Percentiles rank a stretch among this genome's conserved stretches.
phyloP scores from a whole-genome alignment of 2,797 vertebrate species.

The Apodemus agrarius region DNA sequence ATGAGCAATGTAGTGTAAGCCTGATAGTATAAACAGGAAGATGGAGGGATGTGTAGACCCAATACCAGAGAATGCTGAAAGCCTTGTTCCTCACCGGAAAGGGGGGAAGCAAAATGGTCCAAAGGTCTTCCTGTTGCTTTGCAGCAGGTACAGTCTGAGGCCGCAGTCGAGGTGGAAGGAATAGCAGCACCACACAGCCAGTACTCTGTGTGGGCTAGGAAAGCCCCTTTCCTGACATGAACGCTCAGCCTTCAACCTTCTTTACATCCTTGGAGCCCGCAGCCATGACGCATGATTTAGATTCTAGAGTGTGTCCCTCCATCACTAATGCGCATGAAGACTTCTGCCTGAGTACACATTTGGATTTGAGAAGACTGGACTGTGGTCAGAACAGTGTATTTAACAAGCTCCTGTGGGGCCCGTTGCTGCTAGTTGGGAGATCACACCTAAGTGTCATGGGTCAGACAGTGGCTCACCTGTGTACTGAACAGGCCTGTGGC shows the following conservation, averaged over 20 bases:
- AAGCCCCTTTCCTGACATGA: too few relatives aligned
- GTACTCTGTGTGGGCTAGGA: not conserved
- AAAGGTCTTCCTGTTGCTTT: not conserved
- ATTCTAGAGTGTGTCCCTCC: not conserved
- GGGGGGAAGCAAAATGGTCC: rapidly evolving
- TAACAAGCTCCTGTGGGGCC: not conserved
- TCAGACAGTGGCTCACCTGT: not conserved
- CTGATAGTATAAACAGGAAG: not conserved
- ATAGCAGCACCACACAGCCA: too few relatives aligned
- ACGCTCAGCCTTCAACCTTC: not conserved
- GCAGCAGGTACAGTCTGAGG: not conserved
- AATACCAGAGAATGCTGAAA: not conserved
- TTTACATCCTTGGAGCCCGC: not conserved
- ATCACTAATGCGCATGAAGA: not conserved
- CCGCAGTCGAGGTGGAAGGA: too few relatives aligned
- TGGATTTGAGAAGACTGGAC: not conserved
- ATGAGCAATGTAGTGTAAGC: not conserved
- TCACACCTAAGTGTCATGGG: not conserved
- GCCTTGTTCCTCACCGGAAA: rapidly evolving
- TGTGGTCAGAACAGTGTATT: not conserved
- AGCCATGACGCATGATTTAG: rapidly evolving
- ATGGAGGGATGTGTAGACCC: rapidly evolving
- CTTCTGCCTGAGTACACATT: not conserved
- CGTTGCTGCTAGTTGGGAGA: not conserved
- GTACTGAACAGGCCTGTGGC: too few relatives aligned